A percentile compares a stretch with the other conserved stretches of the same genome.
These are phyloP conservation scores for Phoxinus dragarum DNA, from an alignment of 2,797 vertebrate genomes.

Conservation along the genomic window DNA sequence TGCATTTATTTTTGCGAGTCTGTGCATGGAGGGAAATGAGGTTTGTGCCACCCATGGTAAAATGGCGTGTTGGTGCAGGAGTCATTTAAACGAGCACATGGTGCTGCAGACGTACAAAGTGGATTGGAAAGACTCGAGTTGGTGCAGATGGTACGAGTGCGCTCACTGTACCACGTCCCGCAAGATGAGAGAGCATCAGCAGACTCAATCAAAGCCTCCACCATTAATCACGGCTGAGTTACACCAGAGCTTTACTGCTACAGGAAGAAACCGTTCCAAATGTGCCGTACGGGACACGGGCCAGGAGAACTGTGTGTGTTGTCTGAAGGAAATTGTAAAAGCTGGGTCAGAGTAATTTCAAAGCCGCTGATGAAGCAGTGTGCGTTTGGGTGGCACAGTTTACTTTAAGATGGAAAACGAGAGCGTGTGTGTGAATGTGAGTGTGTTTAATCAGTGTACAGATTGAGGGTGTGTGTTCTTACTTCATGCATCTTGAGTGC, in stretches of 20 bases:
- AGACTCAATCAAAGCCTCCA: slow-evolving; percentile 22
- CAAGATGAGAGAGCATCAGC: slow-evolving; percentile 16
- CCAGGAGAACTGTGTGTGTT: slow-evolving; percentile 24
- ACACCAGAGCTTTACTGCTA: slow-evolving; percentile 26
- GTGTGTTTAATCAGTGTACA: slow-evolving; percentile 23
- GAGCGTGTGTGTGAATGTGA: slow-evolving; percentile 12
- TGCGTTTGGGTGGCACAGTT: slow-evolving; percentile 37
- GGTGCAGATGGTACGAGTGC: slow-evolving; percentile 18
- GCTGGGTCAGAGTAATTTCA: slow-evolving; percentile 23
- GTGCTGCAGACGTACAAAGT: not conserved
- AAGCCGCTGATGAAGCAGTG: slow-evolving; percentile 37
- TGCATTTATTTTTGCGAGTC: not conserved
- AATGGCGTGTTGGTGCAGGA: not conserved
- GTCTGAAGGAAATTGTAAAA: slow-evolving; percentile 35
- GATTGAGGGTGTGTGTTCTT: slow-evolving; percentile 68
- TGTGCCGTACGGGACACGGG: slow-evolving; percentile 6
- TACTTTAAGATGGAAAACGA: slow-evolving; percentile 34
- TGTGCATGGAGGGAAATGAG: not conserved
- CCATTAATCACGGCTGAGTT: slow-evolving; percentile 36
- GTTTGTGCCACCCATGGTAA: slow-evolving; percentile 7
- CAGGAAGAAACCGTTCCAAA: slow-evolving; percentile 25
- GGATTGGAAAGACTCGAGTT: not conserved
- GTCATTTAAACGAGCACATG: slow-evolving; percentile 6
- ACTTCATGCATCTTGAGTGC: slow-evolving; percentile 95
- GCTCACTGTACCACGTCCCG: not conserved